Percentiles rank a stretch among this genome's conserved stretches.
Conservation (phyloP, 2,888 invertebrate species). For the Meteorus colon region DNA sequence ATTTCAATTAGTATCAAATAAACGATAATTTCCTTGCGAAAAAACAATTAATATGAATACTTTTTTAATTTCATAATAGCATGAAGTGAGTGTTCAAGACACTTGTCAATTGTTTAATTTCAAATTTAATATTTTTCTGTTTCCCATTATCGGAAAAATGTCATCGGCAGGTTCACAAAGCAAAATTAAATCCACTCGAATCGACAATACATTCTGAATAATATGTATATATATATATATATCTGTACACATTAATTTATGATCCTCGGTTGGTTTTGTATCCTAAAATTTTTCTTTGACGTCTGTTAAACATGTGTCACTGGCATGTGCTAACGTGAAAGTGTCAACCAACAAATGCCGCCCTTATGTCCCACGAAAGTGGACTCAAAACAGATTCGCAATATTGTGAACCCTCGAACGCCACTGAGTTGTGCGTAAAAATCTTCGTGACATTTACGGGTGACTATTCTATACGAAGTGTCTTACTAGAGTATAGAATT, state of each 20-base stretch:
- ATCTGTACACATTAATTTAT: not conserved
- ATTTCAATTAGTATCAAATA: too few species aligned
- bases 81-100: not conserved
- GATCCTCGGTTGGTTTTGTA: not conserved
- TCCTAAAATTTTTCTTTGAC: not conserved
- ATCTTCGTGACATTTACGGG: not conserved
- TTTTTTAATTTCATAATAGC: too few species aligned
- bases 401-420: conserved; percentile 8
- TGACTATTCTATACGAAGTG: not conserved
- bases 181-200: not conserved
- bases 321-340: conserved; percentile 15
- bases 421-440: not conserved
- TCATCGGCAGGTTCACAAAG: not conserved
- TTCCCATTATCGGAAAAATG: not conserved
- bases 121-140: not conserved
- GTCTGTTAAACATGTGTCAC: conserved; percentile 37
- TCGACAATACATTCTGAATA: not conserved
- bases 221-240: not conserved
- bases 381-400: conserved; percentile 34
- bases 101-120: not conserved
- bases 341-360: conserved; percentile 5
- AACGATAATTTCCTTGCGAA: too few species aligned
- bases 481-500: not conserved
- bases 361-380: conserved; percentile 18
- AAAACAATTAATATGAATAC: too few species aligned